Evolutionary conservation across 1,140 invertebrate genomes (phyloP), one percentile per base, ranked within the genome.

Genomic region (Galleria mellonella): DNA sequence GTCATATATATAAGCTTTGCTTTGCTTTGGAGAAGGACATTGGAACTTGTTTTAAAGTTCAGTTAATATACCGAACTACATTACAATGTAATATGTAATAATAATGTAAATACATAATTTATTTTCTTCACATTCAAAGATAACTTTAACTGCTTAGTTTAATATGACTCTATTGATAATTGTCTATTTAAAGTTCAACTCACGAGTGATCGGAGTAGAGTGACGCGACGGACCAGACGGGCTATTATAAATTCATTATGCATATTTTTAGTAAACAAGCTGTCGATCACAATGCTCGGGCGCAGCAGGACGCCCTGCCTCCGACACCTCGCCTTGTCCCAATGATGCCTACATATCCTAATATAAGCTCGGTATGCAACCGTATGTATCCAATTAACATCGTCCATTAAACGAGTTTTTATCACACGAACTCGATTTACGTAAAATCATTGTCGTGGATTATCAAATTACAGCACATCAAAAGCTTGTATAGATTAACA

Each of bases 251-350:
- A 85, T 85, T 85, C 82, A 85, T 85, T 85, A 83, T 85, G 82
- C 82, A 83, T 85, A 85, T 83, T 85, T 85, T 85, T 82, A 79
- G 82, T 85, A 85, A 85, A 85, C 82, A 85, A 78, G 76, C 78
- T 85, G 82, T 85, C 78, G 76, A 79, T 83, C 77, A 85, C 78
- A 85, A 85, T 83, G 68, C 62, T 39, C 61, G 37, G 52, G 62
- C 77, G 51, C 81, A 62, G 75, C 73, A 70, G 81, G 78, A 62
- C 47, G 68, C 72, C 54, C 61, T 67, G 63, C 70, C 76, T 63
- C 72, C 69, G 67, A 78, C 67, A 71, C 74, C 64, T 72, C 64
- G 48, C 51, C 55, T 53, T 52, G 51, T 54, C 62, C 57, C 17
- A 23, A 2, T 23, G 51, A 48, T 59, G 63, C 61, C 62, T 60